These are phyloP conservation scores for Drosophila persimilis DNA, from an alignment of 1,140 invertebrate species.

Conservation along the genomic window DNA sequence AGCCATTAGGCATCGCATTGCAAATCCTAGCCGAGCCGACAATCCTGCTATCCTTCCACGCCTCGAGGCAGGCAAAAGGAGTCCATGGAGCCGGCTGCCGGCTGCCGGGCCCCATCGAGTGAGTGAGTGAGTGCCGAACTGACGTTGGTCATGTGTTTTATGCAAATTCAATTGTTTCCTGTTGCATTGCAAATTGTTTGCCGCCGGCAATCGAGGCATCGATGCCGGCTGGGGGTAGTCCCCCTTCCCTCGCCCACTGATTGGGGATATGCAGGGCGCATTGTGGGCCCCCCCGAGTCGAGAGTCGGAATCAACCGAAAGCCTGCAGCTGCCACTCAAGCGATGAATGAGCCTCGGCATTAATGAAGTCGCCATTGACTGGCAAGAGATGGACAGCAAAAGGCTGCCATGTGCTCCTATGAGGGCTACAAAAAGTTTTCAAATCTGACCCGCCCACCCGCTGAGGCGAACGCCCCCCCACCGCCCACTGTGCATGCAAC, in stretches of 20 bases:
- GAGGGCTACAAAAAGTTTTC: constrained; percentile 22
- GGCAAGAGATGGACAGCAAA: neutral
- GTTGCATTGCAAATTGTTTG: constrained; percentile 72
- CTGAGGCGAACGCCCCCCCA: neutral
- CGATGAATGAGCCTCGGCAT: constrained; percentile 25
- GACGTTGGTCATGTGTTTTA: constrained; percentile 72
- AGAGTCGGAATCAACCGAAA: neutral
- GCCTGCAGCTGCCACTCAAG: constrained; percentile 36
- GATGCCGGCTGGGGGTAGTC: constrained; percentile 10
- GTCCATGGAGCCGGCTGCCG: constrained; percentile 8
- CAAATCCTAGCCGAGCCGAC: constrained; percentile 31
- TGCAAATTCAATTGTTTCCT: constrained; percentile 80
- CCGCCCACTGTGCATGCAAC: constrained; percentile 43
- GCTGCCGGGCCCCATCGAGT: constrained; percentile 29
- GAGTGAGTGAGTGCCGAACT: constrained; percentile 49
- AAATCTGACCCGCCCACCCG: constrained; percentile 13
- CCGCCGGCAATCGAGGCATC: constrained; percentile 40
- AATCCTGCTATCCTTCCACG: neutral
- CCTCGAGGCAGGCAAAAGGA: constrained; percentile 9
- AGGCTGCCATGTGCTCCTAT: neutral
- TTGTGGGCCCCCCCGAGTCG: neutral
- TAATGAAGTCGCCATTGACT: constrained; percentile 34
- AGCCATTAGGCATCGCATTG: constrained; percentile 59
- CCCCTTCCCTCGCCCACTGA: constrained; percentile 9
- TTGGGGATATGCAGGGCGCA: constrained; percentile 1